Evolutionary conservation across 2,888 invertebrate genomes (phyloP).

Genomic region (Gnatocerus cornutus): DNA sequence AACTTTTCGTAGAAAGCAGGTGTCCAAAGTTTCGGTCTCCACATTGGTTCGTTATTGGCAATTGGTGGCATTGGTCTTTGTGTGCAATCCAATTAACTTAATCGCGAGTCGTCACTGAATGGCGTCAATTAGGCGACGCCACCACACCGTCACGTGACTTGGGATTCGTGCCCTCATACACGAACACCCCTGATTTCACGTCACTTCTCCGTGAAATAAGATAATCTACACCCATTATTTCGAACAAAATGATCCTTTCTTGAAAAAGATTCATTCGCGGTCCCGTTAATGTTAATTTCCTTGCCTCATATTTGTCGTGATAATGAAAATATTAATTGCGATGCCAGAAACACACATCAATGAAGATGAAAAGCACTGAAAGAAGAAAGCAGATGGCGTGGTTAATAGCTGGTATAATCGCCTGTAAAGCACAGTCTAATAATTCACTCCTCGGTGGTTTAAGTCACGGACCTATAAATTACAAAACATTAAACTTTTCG

Average conservation of each 20-base stretch:
- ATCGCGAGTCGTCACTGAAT: slow-evolving; percentile 69
- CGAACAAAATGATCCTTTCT: slow-evolving; percentile 16
- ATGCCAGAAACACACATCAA: slow-evolving; percentile 29
- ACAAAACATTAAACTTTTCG: slow-evolving; percentile 68
- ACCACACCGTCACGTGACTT: slow-evolving; percentile 61
- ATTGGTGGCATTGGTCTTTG: slow-evolving; percentile 65
- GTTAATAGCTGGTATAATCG: slow-evolving; percentile 56
- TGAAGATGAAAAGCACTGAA: slow-evolving; percentile 41
- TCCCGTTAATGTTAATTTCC: slow-evolving; percentile 19
- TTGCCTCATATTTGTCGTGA: slow-evolving; percentile 28
- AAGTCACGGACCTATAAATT: slow-evolving; percentile 66
- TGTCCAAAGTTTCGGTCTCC: slow-evolving; percentile 48
- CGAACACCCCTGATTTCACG: slow-evolving; percentile 39
- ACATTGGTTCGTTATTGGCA: slow-evolving; percentile 65
- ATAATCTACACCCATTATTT: slow-evolving; percentile 46
- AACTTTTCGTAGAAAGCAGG: slow-evolving; percentile 17
- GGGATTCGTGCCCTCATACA: slow-evolving; percentile 49
- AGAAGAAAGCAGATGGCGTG: slow-evolving; percentile 43
- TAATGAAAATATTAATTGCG: slow-evolving; percentile 42
- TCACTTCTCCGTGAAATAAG: slow-evolving; percentile 30
- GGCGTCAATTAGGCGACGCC: slow-evolving; percentile 68
- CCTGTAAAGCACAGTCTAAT: slow-evolving; percentile 61
- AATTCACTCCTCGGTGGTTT: slow-evolving; percentile 61
- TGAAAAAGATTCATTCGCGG: slow-evolving; percentile 32
- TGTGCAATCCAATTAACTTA: slow-evolving; percentile 69